Evolutionary conservation across 2,113 vertebrate species (phyloP).

Genomic region (Oophaga pumilio): DNA sequence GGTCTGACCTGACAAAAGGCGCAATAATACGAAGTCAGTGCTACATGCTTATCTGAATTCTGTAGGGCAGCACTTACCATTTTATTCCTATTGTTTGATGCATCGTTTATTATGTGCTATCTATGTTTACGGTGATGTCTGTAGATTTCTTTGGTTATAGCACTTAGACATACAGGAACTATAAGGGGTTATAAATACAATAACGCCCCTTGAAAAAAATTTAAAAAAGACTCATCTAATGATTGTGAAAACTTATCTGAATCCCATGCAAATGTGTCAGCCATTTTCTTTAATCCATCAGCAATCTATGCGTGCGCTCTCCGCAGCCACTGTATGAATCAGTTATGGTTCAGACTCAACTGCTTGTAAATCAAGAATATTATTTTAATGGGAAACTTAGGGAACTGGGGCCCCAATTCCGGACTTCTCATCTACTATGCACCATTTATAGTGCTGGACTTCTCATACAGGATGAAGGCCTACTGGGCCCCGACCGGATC

Average conservation of each 20-base stretch:
- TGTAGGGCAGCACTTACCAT: background rate
- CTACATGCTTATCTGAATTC: background rate
- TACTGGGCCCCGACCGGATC: background rate
- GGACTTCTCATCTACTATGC: background rate
- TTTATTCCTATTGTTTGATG: conserved; percentile 19
- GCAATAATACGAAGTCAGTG: conserved; percentile 11
- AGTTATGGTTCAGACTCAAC: background rate
- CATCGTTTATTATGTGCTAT: background rate
- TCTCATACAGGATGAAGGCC: background rate
- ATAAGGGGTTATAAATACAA: background rate
- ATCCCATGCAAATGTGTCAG: background rate
- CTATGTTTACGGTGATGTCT: background rate
- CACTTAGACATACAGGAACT: conserved; percentile 2
- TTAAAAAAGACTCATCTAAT: background rate
- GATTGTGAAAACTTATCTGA: background rate
- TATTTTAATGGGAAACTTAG: background rate
- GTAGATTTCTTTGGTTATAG: conserved; percentile 9
- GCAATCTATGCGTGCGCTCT: background rate
- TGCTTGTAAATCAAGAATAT: background rate
- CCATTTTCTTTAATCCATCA: background rate
- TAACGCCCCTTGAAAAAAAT: background rate
- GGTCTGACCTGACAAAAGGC: background rate
- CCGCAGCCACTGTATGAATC: background rate
- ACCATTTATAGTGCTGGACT: background rate
- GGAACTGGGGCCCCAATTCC: background rate